phyloP scores from a whole-genome alignment of 2,888 invertebrate genomes.

The Siphlonurus alternatus region DNA sequence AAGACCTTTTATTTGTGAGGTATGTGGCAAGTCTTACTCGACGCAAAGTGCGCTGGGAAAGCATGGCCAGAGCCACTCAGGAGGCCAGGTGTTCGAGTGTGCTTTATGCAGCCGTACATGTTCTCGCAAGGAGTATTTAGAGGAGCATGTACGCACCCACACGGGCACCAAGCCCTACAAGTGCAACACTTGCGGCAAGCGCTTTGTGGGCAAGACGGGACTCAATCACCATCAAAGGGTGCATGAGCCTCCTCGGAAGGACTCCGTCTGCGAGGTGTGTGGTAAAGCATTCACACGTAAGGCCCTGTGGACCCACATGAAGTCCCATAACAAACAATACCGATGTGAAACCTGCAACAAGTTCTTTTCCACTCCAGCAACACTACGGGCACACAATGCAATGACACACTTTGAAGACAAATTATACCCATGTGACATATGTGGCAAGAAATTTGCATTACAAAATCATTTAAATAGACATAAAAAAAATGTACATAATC shows the following conservation, averaged over 20 bases:
- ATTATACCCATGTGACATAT: constrained; percentile 12
- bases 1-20: constrained; percentile 11
- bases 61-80: constrained; percentile 14
- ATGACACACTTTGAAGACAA: constrained; percentile 11
- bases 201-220: constrained; percentile 13
- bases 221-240: constrained; percentile 13
- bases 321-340: constrained; percentile 13
- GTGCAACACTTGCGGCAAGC: constrained; percentile 12
- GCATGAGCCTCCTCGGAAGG: constrained; percentile 8
- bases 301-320: constrained; percentile 15
- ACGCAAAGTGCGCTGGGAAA: constrained; percentile 16
- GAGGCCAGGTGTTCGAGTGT: constrained; percentile 15
- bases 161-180: constrained; percentile 16
- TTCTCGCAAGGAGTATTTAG: constrained; percentile 15
- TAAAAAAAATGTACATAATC: constrained; percentile 9
- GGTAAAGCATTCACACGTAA: constrained; percentile 17
- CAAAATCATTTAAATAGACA: constrained; percentile 13
- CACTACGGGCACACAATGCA: constrained; percentile 10
- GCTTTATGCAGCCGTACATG: constrained; percentile 16
- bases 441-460: constrained; percentile 12
- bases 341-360: constrained; percentile 11
- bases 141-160: constrained; percentile 16
- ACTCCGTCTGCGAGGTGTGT: constrained; percentile 17
- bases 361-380: constrained; percentile 10
- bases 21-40: constrained; percentile 15